Percentiles rank a stretch among this genome's conserved stretches.
phyloP scores from a whole-genome alignment of 1,140 invertebrate species.

The Lerema accius region DNA sequence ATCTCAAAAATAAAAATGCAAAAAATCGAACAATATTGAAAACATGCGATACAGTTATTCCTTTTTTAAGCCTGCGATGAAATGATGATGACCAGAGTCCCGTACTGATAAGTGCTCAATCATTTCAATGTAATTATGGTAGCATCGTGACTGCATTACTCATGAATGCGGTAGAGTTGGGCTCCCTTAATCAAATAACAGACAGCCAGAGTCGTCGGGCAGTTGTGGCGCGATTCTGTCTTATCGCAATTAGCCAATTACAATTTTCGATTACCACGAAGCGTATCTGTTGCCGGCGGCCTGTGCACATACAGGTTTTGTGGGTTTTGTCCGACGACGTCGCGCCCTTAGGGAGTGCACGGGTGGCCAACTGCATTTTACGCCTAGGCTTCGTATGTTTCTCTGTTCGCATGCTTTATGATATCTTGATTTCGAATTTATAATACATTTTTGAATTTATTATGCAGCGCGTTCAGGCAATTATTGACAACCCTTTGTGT shows the following conservation, averaged over 20 bases:
- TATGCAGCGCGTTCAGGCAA: too few relatives aligned
- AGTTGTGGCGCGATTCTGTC: constrained; percentile 35
- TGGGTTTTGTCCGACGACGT: constrained; percentile 49
- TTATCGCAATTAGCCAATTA: constrained; percentile 61
- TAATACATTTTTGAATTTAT: too few relatives aligned
- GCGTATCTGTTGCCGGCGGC: constrained; percentile 47
- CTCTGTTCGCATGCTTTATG: constrained; percentile 36
- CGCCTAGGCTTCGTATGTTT: constrained; percentile 24
- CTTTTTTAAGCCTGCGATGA: not conserved
- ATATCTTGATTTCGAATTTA: too few relatives aligned
- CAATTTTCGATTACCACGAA: constrained; percentile 67
- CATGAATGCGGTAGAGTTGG: constrained; percentile 29
- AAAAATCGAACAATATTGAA: not conserved
- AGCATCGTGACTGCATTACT: constrained; percentile 16
- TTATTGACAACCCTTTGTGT: too few relatives aligned
- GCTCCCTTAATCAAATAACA: constrained; percentile 34
- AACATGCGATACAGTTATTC: not conserved
- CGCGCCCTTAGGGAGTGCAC: constrained; percentile 35
- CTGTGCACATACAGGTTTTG: constrained; percentile 55
- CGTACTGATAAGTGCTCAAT: constrained; percentile 12
- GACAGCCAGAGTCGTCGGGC: constrained; percentile 34
- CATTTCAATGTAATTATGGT: constrained; percentile 15
- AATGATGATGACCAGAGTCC: constrained; percentile 1
- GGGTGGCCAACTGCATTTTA: constrained; percentile 54
- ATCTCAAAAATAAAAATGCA: too few relatives aligned